Percentiles rank a stretch among this genome's conserved stretches.
These are phyloP conservation scores for Scortum barcoo DNA, from an alignment of 2,113 vertebrate species.

Conservation along the genomic window DNA sequence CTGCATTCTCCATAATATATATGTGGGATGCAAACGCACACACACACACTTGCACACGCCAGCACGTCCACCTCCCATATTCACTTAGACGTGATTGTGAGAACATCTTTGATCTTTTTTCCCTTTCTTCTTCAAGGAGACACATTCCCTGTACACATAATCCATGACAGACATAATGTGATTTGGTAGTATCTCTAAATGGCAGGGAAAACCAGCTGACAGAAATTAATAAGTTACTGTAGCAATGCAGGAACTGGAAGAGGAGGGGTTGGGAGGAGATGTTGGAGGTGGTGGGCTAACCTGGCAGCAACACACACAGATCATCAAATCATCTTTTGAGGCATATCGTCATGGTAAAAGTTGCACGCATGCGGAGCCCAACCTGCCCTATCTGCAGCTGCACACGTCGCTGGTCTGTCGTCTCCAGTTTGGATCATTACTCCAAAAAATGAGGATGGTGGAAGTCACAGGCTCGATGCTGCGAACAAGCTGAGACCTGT, in stretches of 20 bases:
- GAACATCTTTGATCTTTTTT: conserved; percentile 83
- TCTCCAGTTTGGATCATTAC: conserved; percentile 55
- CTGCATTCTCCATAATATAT: conserved; percentile 31
- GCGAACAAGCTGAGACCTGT: conserved; percentile 8
- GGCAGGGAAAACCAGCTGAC: conserved; percentile 80
- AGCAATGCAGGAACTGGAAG: conserved; percentile 68
- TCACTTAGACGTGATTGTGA: conserved; percentile 79
- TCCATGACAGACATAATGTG: conserved; percentile 86
- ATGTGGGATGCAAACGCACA: conserved; percentile 42
- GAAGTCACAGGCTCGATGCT: background rate
- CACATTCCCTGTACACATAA: conserved; percentile 77
- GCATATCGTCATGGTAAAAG: conserved; percentile 80
- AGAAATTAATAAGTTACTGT: conserved; percentile 90
- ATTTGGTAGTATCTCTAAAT: conserved; percentile 86
- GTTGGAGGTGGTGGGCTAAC: conserved; percentile 71
- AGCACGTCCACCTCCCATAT: conserved; percentile 63
- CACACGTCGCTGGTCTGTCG: conserved; percentile 44
- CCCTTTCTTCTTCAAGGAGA: conserved; percentile 73
- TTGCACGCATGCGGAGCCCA: conserved; percentile 27
- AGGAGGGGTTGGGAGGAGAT: conserved; percentile 61
- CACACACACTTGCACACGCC: conserved; percentile 24
- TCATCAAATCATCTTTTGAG: conserved; percentile 73
- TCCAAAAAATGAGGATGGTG: conserved; percentile 6
- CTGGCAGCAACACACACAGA: conserved; percentile 89
- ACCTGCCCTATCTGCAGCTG: conserved; percentile 61